Percentiles rank a stretch among this genome's conserved stretches.
Conservation (phyloP, 2,797 vertebrate species). For the Myoxocephalus aenaeus region DNA sequence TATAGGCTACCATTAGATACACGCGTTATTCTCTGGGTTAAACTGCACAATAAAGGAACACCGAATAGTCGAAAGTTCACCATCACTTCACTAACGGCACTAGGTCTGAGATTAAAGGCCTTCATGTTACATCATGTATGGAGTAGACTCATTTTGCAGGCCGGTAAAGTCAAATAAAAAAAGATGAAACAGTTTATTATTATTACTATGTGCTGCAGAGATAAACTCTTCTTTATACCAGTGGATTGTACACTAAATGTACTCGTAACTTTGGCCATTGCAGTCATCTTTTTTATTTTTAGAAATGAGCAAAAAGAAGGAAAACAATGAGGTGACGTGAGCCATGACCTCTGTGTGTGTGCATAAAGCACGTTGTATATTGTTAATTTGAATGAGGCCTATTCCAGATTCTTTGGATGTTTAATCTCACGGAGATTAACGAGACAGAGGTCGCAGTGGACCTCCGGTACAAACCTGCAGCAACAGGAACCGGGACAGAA, state of each 20-base stretch:
- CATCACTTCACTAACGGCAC: neutral
- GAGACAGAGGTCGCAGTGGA: neutral
- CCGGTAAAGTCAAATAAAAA: neutral
- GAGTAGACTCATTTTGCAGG: neutral
- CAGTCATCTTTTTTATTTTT: neutral
- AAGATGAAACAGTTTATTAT: neutral
- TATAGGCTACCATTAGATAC: neutral
- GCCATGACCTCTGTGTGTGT: neutral
- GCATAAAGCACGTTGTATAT: neutral
- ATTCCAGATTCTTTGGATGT: neutral
- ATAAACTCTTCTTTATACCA: neutral
- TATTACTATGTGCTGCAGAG: neutral
- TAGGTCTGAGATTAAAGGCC: neutral
- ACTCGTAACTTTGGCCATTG: neutral
- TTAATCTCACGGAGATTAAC: slow-evolving; percentile 19
- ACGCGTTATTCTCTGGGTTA: neutral
- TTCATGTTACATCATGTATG: neutral
- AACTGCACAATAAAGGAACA: neutral
- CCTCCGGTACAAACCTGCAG: neutral
- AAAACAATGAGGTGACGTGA: neutral
- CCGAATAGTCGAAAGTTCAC: neutral
- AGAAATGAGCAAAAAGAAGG: neutral
- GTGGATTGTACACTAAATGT: neutral
- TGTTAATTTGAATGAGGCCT: neutral
- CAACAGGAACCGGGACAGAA: too few relatives aligned